These are phyloP conservation scores for Eurystomus glaucurus DNA, from an alignment of 2,797 vertebrate genomes.

Conservation along the genomic window DNA sequence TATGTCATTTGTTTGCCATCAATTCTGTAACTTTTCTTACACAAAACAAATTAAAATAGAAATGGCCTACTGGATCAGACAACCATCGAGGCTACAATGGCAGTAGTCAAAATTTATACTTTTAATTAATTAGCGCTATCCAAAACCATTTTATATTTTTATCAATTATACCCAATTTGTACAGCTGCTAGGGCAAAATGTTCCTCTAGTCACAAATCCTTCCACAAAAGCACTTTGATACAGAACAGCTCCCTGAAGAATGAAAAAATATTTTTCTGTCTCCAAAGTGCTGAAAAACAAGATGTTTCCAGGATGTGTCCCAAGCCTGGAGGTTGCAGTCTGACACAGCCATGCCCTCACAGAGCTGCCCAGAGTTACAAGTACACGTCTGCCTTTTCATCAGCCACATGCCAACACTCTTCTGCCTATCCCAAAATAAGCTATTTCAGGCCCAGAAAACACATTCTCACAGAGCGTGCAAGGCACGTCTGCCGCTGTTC, in stretches of 20 bases:
- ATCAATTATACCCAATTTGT: neutral
- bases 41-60: neutral
- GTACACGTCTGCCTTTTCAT: fast-evolving
- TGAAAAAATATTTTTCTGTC: slow-evolving; percentile 1
- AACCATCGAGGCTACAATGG: neutral
- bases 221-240: slow-evolving; percentile 4
- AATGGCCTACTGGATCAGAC: neutral
- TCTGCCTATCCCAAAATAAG: neutral
- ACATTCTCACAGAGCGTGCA: fast-evolving
- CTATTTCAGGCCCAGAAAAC: neutral
- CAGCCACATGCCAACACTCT: neutral
- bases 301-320: neutral
- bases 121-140: neutral
- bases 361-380: neutral
- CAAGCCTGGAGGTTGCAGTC: neutral
- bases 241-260: neutral
- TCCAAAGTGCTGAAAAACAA: neutral
- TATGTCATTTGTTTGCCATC: neutral
- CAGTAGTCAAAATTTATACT: neutral
- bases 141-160: neutral
- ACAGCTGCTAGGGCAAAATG: neutral
- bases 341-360: neutral
- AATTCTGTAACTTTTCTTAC: neutral
- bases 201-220: neutral
- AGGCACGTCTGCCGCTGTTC: neutral